Base-by-base conservation (phyloP, 2,888 invertebrate species). In the Phasia obesa region DNA sequence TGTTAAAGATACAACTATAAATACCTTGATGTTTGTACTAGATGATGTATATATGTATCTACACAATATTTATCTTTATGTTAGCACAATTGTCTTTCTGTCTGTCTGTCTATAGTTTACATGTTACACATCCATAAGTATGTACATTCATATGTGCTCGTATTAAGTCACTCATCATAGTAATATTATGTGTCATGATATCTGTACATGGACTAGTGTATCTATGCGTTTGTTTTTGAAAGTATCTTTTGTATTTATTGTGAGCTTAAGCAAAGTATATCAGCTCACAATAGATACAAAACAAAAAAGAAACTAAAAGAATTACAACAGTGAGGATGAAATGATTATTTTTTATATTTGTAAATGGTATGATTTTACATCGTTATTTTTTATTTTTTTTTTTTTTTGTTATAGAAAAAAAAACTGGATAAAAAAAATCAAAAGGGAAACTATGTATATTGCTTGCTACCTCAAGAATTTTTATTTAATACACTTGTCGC, bases 401-500 rank as follows among this genome's bases (percentile, higher is more conserved):
- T n/a, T n/a, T n/a, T n/a, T n/a, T n/a, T n/a, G n/a, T n/a, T n/a
- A n/a, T n/a, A n/a, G n/a, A n/a, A n/a, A n/a, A n/a, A n/a, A n/a
- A 67, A 59, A 60, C 51, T 51, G 69, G 42, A 51, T 62, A 69
- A 69, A 51, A 69, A 51, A 77, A 55, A 62, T 77, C 51, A 44
- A 69, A 77, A 62, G 67, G 67, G 59, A 59, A 51, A 69, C 27
- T 7, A 27, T 44, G 17, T 67, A 19, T 60, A n/a, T n/a, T n/a
- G n/a, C n/a, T 71, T 11, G 38, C 38, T 17, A 76, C 19, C 67
- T 69, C 53, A 17, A 70, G 76, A 69, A 69, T 25, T 67, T 27
- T 53, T 53, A 55, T 64, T 25, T 73, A 65, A 71, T 73, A 49
- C 65, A 79, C 79, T 79, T 79, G 79, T 79, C 79, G 44, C 44